These are phyloP conservation scores for Lasioglossum villosulum DNA, from an alignment of 2,888 invertebrate species.

Conservation along the genomic window DNA sequence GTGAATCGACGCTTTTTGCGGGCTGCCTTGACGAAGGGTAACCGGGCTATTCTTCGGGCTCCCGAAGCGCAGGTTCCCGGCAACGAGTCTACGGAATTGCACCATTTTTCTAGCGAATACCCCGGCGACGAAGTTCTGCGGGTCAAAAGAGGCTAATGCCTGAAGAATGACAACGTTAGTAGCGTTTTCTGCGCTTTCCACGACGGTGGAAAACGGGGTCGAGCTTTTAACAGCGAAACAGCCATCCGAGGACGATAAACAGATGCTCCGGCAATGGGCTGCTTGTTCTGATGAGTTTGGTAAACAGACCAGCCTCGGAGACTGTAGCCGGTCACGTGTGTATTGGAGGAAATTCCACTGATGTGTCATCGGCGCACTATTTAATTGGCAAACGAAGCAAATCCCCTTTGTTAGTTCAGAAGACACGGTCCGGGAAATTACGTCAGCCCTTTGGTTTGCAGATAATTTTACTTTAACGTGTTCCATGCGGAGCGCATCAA, in stretches of 20 bases:
- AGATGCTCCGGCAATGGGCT: background rate
- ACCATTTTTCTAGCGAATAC: constrained; percentile 11
- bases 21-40: background rate
- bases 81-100: constrained; percentile 14
- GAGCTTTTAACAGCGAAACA: constrained; percentile 22
- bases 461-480: constrained; percentile 7
- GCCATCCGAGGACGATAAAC: constrained; percentile 20
- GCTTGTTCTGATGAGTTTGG: constrained; percentile 17
- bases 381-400: constrained; percentile 14
- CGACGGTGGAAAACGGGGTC: constrained; percentile 3
- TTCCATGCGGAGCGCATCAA: background rate
- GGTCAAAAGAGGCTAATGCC: constrained; percentile 33
- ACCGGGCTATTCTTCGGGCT: background rate
- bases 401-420: constrained; percentile 1
- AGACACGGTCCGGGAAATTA: background rate
- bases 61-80: background rate
- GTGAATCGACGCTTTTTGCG: constrained; percentile 26
- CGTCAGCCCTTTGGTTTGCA: background rate
- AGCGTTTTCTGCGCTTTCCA: background rate
- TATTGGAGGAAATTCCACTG: background rate
- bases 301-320: background rate
- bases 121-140: constrained; percentile 17
- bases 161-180: constrained; percentile 8
- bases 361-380: background rate
- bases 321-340: background rate